Base-by-base conservation (phyloP, 2,888 invertebrate species). In the Catocala sponsa region DNA sequence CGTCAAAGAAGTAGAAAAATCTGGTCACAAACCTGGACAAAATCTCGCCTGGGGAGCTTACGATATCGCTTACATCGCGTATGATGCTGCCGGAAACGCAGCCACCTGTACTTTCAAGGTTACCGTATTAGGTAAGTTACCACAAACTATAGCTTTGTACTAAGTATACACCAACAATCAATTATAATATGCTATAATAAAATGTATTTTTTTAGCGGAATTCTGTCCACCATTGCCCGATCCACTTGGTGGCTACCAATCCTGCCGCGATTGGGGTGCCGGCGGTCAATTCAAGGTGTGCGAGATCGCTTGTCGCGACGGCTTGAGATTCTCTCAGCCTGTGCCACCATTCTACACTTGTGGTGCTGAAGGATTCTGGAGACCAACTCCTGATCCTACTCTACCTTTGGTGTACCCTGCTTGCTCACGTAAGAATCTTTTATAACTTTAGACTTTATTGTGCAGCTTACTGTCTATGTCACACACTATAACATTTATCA, bases 261-360 rank as follows among this genome's bases (percentile, higher is more conserved):
- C 97, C 6, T 99, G 99, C 88, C 98, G 98, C 78, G 98, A 98
- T 82, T 99, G 99, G 99, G 99, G 99, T 51, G 98, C 99, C 2
- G 98, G 98, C 57, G 98, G 99, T 47, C 98, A 98, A 84, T 99
- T 98, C 91, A 98, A 98, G 92, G 98, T 99, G 0, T 99, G 99
- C 87, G 98, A 98, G 90, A 98, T 98, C 65, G 95, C 96, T 52
- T 98, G 98, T 81, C 97, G 98, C 74, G 91, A 96, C 61, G 98
- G 98, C n/a, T 93, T 98, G 6, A 95, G 97, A 74, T 99, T 99
- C 95, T 98, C 99, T 0, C 97, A 98, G 84, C 96, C 97, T 60
- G 98, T 99, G n/a, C 99, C 99, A 0, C 97, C 98, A 75, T 99
- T 99, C 95, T 99, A 99, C 88, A 98, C 98, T 0, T 99, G 99